Conservation (phyloP, 2,888 invertebrate species). For the Hirtodrosophila duncani region DNA sequence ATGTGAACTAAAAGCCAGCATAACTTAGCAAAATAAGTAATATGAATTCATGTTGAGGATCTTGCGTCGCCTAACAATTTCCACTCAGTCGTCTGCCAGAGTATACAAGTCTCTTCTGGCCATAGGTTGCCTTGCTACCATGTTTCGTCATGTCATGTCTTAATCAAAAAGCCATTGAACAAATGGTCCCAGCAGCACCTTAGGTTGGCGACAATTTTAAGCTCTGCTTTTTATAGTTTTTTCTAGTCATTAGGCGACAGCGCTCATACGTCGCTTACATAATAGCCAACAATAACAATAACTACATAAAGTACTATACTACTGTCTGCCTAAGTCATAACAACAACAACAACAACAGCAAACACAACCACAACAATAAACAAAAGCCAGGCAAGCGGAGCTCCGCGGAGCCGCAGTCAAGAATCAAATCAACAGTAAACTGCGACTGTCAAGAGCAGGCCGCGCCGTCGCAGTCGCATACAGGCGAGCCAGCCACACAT, state of each 20-base stretch:
- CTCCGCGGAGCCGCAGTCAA: too few species aligned
- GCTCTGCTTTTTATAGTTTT: conserved; percentile 43
- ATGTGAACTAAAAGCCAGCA: too few species aligned
- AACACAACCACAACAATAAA: conserved; percentile 50
- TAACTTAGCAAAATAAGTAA: too few species aligned
- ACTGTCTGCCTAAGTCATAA: conserved; percentile 23
- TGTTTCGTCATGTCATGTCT: conserved; percentile 51
- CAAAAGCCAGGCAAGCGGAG: too few species aligned
- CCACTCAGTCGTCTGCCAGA: too few species aligned
- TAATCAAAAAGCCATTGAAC: conserved; percentile 62
- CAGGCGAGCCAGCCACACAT: conserved; percentile 33
- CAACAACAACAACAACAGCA: conserved; percentile 37
- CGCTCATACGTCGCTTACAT: conserved; percentile 46
- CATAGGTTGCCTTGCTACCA: background rate
- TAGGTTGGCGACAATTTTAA: conserved; percentile 51
- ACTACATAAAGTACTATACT: conserved; percentile 21
- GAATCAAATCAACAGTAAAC: too few species aligned
- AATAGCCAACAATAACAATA: conserved; percentile 33
- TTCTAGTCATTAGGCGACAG: conserved; percentile 47
- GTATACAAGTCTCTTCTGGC: too few species aligned
- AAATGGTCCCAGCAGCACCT: conserved; percentile 47
- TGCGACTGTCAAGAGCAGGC: conserved; percentile 57
- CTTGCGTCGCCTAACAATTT: too few species aligned
- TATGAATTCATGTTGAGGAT: too few species aligned
- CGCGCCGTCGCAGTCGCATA: conserved; percentile 4